phyloP scores from a whole-genome alignment of 2,113 vertebrate species.

The Saccopteryx bilineata region DNA sequence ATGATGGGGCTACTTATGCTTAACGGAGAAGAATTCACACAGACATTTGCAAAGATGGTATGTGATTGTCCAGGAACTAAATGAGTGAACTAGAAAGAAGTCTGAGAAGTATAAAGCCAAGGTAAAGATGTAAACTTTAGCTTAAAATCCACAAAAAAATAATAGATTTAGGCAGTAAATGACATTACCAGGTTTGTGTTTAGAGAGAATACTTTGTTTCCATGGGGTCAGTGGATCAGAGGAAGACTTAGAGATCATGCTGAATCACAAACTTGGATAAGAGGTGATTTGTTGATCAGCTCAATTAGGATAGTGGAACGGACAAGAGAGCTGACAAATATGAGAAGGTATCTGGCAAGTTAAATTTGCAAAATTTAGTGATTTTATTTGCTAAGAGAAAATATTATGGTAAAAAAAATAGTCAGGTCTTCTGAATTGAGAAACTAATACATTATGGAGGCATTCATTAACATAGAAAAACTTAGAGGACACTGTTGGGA shows the following conservation, averaged over 20 bases:
- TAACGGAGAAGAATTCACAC: neutral
- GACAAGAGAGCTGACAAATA: neutral
- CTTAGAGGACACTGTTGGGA: neutral
- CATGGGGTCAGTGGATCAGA: neutral
- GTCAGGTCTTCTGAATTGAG: neutral
- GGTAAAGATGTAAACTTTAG: neutral
- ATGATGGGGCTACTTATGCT: neutral
- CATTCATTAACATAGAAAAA: neutral
- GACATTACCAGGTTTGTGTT: neutral
- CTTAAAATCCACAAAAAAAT: neutral
- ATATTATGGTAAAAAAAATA: neutral
- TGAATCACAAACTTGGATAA: neutral
- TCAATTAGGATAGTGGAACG: neutral
- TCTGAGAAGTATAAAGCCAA: neutral
- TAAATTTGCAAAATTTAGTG: neutral
- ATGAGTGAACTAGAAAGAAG: neutral
- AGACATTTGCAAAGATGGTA: neutral
- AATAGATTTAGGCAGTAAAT: neutral
- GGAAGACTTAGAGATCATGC: neutral
- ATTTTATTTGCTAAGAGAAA: neutral
- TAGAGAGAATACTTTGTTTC: neutral
- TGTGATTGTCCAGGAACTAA: neutral
- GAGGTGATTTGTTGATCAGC: neutral
- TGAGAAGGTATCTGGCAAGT: neutral
- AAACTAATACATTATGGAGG: neutral